Base-by-base conservation (phyloP, 2,888 invertebrate species). In the Limnephilus marmoratus region DNA sequence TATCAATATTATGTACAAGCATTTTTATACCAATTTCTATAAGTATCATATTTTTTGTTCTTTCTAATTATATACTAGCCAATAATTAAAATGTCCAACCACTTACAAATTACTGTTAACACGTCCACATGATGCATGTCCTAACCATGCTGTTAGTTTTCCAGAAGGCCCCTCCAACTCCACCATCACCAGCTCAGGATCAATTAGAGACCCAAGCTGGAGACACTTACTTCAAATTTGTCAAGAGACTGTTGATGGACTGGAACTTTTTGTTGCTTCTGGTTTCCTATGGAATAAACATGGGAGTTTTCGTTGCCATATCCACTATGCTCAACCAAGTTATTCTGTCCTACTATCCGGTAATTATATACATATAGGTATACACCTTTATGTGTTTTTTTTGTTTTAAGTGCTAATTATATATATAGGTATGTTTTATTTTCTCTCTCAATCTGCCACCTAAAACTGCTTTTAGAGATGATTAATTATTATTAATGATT, bases 291-390 rank as follows among this genome's bases (percentile, higher is more conserved):
- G 99, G 99, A 2, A 97, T 99, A 94, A 99, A 99, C 95, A 99
- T 99, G 12, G 99, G 99, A 2, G 98, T 98, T 18, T 99, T 99
- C 95, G 99, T 99, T 95, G 99, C 99, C 53, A 98, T 99, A 94
- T 99, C 99, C 0, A 99, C 99, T 0, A 97, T 99, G 81, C 97
- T 99, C 85, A 99, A 99, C 95, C 98, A 98, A 96, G 98, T 99
- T 94, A 97, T 99, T 82, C 96, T 98, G 34, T 95, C 96, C 93
- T 98, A 99, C 95, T 99, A 98, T 95, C 97, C 98, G 94, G 98
- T 98, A 95, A 96, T 97, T 95, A 68, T n/a, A n/a, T n/a, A n/a
- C n/a, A n/a, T n/a, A n/a, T n/a, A n/a, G n/a, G n/a, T n/a, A n/a
- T n/a, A n/a, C n/a, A n/a, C n/a, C n/a, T n/a, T n/a, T n/a, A n/a